phyloP scores from a whole-genome alignment of 2,888 invertebrate species.

The Hypomecis atomaria region DNA sequence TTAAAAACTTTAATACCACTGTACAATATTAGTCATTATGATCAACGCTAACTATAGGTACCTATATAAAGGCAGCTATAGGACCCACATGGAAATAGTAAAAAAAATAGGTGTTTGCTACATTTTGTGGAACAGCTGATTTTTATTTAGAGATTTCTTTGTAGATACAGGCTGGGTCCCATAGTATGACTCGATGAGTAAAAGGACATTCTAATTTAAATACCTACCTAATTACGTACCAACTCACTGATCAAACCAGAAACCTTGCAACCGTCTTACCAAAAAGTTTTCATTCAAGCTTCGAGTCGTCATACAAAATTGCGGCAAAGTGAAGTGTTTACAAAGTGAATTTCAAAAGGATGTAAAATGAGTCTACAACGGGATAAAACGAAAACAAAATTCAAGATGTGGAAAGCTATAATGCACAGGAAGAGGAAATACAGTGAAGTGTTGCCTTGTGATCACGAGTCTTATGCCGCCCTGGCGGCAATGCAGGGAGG shows the following conservation, averaged over 20 bases:
- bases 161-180: too few species aligned
- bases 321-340: slow-evolving; percentile 19
- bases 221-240: too few species aligned
- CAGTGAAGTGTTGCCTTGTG: slow-evolving; percentile 72
- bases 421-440: slow-evolving; percentile 78
- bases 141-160: too few species aligned
- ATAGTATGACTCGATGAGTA: too few species aligned
- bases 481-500: slow-evolving; percentile 80
- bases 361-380: slow-evolving; percentile 73
- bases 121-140: too few species aligned
- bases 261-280: slow-evolving; percentile 25
- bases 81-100: too few species aligned
- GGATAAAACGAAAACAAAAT: slow-evolving; percentile 65
- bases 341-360: slow-evolving; percentile 39
- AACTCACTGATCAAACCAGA: slow-evolving; percentile 47
- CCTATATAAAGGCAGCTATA: too few species aligned
- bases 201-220: too few species aligned
- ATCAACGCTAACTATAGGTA: too few species aligned
- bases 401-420: slow-evolving; percentile 80
- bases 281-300: slow-evolving; percentile 11
- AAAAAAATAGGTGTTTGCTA: too few species aligned
- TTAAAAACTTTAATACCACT: too few species aligned
- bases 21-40: too few species aligned
- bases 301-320: slow-evolving; percentile 4
- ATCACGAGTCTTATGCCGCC: slow-evolving; percentile 76